These are phyloP conservation scores for Achatina immaculata DNA, from an alignment of 1,140 invertebrate species.

Conservation along the genomic window DNA sequence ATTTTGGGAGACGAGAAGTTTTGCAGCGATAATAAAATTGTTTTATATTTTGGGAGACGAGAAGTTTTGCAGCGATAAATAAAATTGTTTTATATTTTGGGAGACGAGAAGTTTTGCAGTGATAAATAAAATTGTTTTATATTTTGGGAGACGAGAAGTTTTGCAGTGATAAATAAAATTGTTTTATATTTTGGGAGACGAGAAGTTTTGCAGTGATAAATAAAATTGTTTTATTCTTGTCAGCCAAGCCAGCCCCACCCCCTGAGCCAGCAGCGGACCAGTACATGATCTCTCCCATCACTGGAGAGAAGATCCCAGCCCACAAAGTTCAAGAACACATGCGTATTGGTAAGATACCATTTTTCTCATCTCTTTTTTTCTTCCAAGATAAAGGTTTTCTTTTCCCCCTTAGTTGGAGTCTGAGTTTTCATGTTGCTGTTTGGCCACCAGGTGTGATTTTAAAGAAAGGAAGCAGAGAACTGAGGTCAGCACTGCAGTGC, in stretches of 20 bases:
- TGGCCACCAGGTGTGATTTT: no score
- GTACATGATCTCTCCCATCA: conserved; percentile 97
- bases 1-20: no score
- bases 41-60: no score
- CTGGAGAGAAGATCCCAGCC: conserved; percentile 96
- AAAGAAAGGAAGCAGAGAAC: no score
- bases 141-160: conserved; percentile 98
- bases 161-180: conserved; percentile 95
- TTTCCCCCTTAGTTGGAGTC: not conserved
- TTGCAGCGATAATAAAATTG: no score
- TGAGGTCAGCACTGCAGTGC: not conserved
- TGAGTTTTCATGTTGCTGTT: no score
- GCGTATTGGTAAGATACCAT: conserved; percentile 83
- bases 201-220: no score
- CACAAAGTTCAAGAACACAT: conserved; percentile 98
- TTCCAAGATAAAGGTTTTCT: no score
- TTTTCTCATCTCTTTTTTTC: not conserved
- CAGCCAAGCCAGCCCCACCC: conserved; percentile 50
- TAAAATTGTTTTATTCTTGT: conserved; percentile 26
- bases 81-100: conserved; percentile 34
- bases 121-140: conserved; percentile 83
- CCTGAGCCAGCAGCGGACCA: conserved; percentile 80
- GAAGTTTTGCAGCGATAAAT: no score
- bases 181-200: conserved; percentile 91
- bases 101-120: conserved; percentile 48